Evolutionary conservation across 2,888 invertebrate species (phyloP).

Genomic region (Meghimatium bilineatum): DNA sequence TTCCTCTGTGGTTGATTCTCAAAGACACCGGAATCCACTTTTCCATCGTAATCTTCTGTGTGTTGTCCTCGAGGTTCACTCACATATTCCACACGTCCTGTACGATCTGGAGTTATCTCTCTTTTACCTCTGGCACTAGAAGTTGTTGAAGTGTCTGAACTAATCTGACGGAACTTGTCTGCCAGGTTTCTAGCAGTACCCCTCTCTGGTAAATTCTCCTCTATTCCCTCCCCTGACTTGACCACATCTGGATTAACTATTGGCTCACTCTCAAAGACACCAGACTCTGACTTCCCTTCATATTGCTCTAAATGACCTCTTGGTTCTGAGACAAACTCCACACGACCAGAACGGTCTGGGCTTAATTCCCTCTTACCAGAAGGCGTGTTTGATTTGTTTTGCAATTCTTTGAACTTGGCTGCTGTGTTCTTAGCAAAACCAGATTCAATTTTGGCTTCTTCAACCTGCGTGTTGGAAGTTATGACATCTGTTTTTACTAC

Average conservation of each 20-base stretch:
- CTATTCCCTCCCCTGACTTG: constrained; percentile 57
- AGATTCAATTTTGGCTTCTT: constrained; percentile 74
- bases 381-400: constrained; percentile 66
- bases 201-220: constrained; percentile 72
- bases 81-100: constrained; percentile 68
- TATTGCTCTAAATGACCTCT: constrained; percentile 55
- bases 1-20: constrained; percentile 64
- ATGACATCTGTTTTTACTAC: constrained; percentile 60
- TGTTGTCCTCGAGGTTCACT: constrained; percentile 63
- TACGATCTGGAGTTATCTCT: constrained; percentile 67
- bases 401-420: constrained; percentile 89
- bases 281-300: constrained; percentile 62
- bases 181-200: constrained; percentile 90
- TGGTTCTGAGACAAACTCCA: constrained; percentile 64
- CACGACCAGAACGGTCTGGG: constrained; percentile 52
- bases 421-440: constrained; percentile 90
- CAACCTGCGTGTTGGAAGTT: constrained; percentile 56
- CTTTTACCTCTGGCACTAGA: constrained; percentile 48
- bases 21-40: constrained; percentile 66
- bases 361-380: constrained; percentile 58
- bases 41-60: constrained; percentile 61
- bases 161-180: constrained; percentile 90
- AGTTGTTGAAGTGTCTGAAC: constrained; percentile 15
- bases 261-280: constrained; percentile 66
- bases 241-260: constrained; percentile 60